Evolutionary conservation across 92 coral and sea anemone species (phyloP).

Genomic region (Zoanthus sociatus): DNA sequence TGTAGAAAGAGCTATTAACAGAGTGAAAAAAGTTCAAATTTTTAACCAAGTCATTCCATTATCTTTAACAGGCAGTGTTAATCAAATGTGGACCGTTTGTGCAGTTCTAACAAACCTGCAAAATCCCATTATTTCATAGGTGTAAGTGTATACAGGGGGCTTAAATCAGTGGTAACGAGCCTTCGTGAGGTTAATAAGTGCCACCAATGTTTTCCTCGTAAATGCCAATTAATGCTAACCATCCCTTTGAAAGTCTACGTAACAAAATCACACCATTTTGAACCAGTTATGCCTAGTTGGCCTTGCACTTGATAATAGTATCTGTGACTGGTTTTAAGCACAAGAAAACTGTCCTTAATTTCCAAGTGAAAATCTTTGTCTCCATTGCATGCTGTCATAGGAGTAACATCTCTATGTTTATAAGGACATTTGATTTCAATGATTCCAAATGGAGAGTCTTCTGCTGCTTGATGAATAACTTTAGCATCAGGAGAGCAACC

Average conservation of each 20-base stretch:
- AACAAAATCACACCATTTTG: slow-evolving; percentile 64
- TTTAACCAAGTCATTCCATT: slow-evolving; percentile 48
- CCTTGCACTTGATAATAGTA: slow-evolving; percentile 61
- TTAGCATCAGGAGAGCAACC: slow-evolving; percentile 63
- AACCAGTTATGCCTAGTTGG: slow-evolving; percentile 49
- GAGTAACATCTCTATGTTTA: neutral
- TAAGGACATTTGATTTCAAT: slow-evolving; percentile 42
- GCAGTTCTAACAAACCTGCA: slow-evolving; percentile 49
- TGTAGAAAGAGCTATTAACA: slow-evolving; percentile 44
- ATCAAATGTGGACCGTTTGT: slow-evolving; percentile 70
- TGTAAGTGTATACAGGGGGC: neutral
- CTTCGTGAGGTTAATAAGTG: too few species aligned
- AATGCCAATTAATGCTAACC: neutral
- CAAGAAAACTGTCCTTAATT: slow-evolving; percentile 40
- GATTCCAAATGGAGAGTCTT: slow-evolving; percentile 41
- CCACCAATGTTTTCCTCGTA: too few species aligned
- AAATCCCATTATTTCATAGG: slow-evolving; percentile 46
- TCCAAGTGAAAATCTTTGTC: slow-evolving; percentile 54
- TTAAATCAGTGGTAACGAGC: too few species aligned
- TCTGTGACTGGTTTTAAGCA: slow-evolving; percentile 40
- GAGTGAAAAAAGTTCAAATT: slow-evolving; percentile 50
- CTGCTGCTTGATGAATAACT: slow-evolving; percentile 41
- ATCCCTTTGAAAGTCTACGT: slow-evolving; percentile 53
- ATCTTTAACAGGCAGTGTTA: slow-evolving; percentile 53
- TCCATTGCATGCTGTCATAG: slow-evolving; percentile 46